These are phyloP conservation scores for Eleginops maclovinus DNA, from an alignment of 2,113 vertebrate species.

Conservation along the genomic window DNA sequence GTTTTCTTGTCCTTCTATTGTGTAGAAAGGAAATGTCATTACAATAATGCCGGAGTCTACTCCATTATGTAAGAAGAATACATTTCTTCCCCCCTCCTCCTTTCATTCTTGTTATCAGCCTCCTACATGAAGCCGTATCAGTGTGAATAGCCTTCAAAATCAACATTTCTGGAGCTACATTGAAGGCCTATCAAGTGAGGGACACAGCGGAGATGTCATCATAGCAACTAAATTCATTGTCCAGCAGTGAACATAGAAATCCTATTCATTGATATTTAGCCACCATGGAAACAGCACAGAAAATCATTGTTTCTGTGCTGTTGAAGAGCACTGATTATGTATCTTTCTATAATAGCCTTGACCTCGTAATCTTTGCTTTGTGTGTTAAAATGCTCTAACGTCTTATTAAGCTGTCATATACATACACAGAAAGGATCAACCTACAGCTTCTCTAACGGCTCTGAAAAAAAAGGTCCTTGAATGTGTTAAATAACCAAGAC, in stretches of 20 bases:
- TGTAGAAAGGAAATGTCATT: conserved; percentile 31
- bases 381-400: background rate
- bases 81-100: background rate
- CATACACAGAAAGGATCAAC: background rate
- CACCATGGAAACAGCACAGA: background rate
- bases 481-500: background rate
- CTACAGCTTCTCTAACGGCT: background rate
- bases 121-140: background rate
- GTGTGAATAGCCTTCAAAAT: conserved; percentile 37
- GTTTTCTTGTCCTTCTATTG: conserved; percentile 32
- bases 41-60: conserved; percentile 5
- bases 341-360: background rate
- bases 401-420: background rate
- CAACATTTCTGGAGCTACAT: background rate
- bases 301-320: background rate
- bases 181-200: conserved; percentile 6
- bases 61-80: conserved; percentile 36
- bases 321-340: background rate
- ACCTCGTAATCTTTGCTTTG: conserved; percentile 1
- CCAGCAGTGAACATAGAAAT: conserved; percentile 3
- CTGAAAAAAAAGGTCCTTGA: background rate
- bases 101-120: background rate
- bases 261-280: background rate
- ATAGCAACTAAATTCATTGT: background rate
- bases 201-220: conserved; percentile 24